phyloP scores from a whole-genome alignment of 1,140 invertebrate genomes.

The Neomicropteryx cornuta region DNA sequence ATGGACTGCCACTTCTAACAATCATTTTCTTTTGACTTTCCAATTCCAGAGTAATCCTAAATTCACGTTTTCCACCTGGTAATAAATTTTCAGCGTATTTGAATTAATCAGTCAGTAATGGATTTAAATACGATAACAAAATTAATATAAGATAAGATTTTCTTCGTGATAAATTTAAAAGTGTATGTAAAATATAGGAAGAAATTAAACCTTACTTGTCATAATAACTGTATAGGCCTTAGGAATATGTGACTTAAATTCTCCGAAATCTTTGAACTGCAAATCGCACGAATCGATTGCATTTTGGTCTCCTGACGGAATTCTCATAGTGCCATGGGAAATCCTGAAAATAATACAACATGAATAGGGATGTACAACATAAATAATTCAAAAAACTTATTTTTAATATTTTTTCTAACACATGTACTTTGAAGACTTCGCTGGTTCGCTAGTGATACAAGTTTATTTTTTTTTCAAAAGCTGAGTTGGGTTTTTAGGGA shows the following conservation, averaged over 20 bases:
- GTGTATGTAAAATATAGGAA: conserved; percentile 4
- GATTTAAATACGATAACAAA: too few relatives aligned
- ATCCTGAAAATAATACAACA: conserved; percentile 14
- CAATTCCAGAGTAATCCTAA: conserved; percentile 8
- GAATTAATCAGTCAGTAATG: too few relatives aligned
- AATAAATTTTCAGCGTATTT: too few relatives aligned
- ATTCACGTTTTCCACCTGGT: conserved; percentile 14
- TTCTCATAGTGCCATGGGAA: conserved; percentile 20
- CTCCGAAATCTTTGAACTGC: conserved; percentile 13
- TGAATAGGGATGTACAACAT: too few relatives aligned
- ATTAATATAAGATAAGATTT: too few relatives aligned
- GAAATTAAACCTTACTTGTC: conserved; percentile 12
- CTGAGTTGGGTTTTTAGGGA: too few relatives aligned
- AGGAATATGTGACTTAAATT: conserved; percentile 13
- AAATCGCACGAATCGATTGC: conserved; percentile 19
- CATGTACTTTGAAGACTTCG: too few relatives aligned
- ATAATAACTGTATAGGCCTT: conserved; percentile 16
- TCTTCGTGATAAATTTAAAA: too few relatives aligned
- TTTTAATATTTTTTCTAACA: conserved; percentile 7
- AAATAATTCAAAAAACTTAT: too few relatives aligned
- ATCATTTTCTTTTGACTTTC: conserved; percentile 6
- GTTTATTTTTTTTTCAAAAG: too few relatives aligned
- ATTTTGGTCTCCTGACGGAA: conserved; percentile 10
- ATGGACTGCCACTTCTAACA: conserved; percentile 8
- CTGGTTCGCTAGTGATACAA: too few relatives aligned